Percentiles rank a stretch among this genome's conserved stretches.
Evolutionary conservation across 2,113 vertebrate species (phyloP).

Genomic region (Ariopsis seemanni): DNA sequence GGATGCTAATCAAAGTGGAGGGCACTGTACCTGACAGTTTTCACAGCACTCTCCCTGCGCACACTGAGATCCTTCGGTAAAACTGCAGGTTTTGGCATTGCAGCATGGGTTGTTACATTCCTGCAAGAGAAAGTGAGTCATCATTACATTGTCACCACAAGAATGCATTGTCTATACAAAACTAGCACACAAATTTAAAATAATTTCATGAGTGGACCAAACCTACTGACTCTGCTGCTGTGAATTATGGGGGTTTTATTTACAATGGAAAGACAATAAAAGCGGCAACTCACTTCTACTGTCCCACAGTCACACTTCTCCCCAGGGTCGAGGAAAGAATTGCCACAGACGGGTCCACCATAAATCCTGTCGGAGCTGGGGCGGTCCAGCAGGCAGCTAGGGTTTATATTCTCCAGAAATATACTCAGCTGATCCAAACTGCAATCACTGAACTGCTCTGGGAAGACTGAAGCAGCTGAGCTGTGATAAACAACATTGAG

Average conservation of each 20-base stretch:
- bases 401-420: constrained; percentile 72
- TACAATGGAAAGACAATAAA: not conserved
- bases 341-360: constrained; percentile 77
- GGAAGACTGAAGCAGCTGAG: constrained; percentile 58
- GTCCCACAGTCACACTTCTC: constrained; percentile 90
- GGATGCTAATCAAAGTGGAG: too few species aligned
- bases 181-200: not conserved
- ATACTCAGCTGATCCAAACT: constrained; percentile 76
- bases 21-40: constrained; percentile 76
- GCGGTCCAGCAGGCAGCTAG: constrained; percentile 73
- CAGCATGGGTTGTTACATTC: constrained; percentile 83
- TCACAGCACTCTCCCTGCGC: constrained; percentile 81
- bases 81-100: constrained; percentile 80
- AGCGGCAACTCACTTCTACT: constrained; percentile 67
- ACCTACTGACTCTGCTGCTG: not conserved
- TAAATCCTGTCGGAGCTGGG: constrained; percentile 66
- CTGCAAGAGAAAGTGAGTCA: constrained; percentile 62
- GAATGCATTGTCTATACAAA: constrained; percentile 10
- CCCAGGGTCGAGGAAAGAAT: constrained; percentile 81
- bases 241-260: not conserved
- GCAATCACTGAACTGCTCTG: constrained; percentile 83
- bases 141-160: not conserved
- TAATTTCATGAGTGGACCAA: not conserved
- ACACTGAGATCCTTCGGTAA: constrained; percentile 75
- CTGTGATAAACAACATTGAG: constrained; percentile 19